These are phyloP conservation scores for Agelas oroides DNA, from an alignment of 37 sponge, comb jelly and placozoan species.

Conservation along the genomic window DNA sequence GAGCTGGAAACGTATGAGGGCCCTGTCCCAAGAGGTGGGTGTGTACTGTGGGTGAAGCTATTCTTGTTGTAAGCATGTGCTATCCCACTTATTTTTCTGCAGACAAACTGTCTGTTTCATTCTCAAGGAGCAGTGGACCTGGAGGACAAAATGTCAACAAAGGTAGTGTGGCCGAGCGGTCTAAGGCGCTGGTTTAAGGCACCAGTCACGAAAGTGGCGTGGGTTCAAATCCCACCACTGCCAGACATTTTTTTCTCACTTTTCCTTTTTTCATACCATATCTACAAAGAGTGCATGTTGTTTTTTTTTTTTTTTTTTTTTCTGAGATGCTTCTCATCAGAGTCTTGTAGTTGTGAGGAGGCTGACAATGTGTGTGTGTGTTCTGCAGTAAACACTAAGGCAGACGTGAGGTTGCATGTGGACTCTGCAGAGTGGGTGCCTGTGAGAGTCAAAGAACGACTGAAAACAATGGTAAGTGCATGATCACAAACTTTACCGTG, in stretches of 20 bases:
- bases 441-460: conserved; percentile 71
- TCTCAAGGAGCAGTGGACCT: conserved; percentile 86
- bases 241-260: conserved; percentile 69
- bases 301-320: too few species aligned
- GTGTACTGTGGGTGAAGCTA: not conserved
- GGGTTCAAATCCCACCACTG: conserved; percentile 98
- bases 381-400: conserved; percentile 86
- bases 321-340: too few species aligned
- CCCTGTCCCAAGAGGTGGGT: conserved; percentile 65
- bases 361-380: not conserved
- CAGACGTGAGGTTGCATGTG: conserved; percentile 82
- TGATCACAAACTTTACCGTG: not conserved
- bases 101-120: conserved; percentile 78
- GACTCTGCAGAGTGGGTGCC: conserved; percentile 89
- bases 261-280: not conserved
- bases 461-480: conserved; percentile 50
- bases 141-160: conserved; percentile 98
- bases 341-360: too few species aligned
- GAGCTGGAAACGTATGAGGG: conserved; percentile 38
- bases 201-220: conserved; percentile 97
- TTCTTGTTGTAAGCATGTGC: not conserved
- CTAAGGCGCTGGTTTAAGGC: conserved; percentile 99
- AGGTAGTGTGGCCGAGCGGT: conserved; percentile 93
- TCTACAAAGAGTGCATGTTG: too few species aligned
- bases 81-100: not conserved